These are phyloP conservation scores for Burhinus bistriatus DNA, from an alignment of 2,113 vertebrate species.

Conservation along the genomic window DNA sequence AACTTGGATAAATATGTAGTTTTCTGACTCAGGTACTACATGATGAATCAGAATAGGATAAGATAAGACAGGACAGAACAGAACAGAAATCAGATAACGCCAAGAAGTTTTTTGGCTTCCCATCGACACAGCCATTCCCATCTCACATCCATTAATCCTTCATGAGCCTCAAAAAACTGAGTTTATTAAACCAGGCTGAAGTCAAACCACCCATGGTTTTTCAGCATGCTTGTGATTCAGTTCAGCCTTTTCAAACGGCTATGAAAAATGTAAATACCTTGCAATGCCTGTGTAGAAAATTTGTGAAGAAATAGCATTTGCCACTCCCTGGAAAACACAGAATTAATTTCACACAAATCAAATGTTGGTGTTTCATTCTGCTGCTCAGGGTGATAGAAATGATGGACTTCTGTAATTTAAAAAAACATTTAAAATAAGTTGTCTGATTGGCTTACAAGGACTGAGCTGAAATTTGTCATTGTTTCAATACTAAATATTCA, in stretches of 20 bases:
- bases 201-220: neutral
- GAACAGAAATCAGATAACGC: neutral
- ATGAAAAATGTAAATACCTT: neutral
- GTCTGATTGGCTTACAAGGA: neutral
- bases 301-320: neutral
- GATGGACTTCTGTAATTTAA: neutral
- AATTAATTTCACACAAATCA: neutral
- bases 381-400: neutral
- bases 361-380: neutral
- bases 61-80: neutral
- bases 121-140: neutral
- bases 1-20: neutral
- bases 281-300: neutral
- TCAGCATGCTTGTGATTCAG: neutral
- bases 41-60: neutral
- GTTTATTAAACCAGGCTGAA: slow-evolving; percentile 6
- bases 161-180: neutral
- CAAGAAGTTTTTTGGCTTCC: neutral
- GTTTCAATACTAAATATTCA: neutral
- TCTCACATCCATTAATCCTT: neutral
- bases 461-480: neutral
- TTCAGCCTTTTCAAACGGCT: neutral
- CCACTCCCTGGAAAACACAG: neutral
- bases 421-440: neutral
- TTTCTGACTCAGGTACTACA: neutral